Evolutionary conservation across 2,113 vertebrate species (phyloP).

Genomic region (Cephalopterus ornatus): DNA sequence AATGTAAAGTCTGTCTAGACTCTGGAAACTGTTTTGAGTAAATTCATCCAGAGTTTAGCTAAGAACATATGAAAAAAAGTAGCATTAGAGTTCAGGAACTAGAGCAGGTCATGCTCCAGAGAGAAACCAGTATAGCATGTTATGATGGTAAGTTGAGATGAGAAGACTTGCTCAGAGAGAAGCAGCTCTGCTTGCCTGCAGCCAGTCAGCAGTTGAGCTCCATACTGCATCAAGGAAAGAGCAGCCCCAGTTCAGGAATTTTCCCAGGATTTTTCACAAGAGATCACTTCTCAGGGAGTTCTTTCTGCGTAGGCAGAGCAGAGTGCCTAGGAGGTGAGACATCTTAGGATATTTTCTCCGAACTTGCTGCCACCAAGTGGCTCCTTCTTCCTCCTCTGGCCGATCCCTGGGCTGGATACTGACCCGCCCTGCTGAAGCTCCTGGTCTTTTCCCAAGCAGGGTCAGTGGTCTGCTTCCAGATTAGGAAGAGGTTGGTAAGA

Average conservation of each 20-base stretch:
- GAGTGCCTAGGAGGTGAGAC: neutral
- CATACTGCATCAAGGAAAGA: neutral
- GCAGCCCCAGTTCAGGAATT: neutral
- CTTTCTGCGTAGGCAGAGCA: neutral
- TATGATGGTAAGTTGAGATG: neutral
- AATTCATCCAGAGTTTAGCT: neutral
- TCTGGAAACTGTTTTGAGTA: neutral
- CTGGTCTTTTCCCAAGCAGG: neutral
- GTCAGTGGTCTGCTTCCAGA: neutral
- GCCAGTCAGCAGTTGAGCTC: neutral
- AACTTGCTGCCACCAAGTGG: neutral
- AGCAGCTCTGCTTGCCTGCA: neutral
- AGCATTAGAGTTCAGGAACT: neutral
- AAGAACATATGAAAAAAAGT: neutral
- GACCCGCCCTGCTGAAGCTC: neutral
- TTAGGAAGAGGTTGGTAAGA: neutral
- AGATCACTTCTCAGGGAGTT: neutral
- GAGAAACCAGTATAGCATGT: accelerated
- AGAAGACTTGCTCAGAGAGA: neutral
- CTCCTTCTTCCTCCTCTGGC: neutral
- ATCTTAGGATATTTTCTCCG: neutral
- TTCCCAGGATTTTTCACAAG: neutral
- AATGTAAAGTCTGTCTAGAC: neutral
- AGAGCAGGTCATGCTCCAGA: neutral
- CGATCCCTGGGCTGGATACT: neutral